Base-by-base conservation (phyloP, 2,797 vertebrate genomes). In the Myotis vivesi region DNA sequence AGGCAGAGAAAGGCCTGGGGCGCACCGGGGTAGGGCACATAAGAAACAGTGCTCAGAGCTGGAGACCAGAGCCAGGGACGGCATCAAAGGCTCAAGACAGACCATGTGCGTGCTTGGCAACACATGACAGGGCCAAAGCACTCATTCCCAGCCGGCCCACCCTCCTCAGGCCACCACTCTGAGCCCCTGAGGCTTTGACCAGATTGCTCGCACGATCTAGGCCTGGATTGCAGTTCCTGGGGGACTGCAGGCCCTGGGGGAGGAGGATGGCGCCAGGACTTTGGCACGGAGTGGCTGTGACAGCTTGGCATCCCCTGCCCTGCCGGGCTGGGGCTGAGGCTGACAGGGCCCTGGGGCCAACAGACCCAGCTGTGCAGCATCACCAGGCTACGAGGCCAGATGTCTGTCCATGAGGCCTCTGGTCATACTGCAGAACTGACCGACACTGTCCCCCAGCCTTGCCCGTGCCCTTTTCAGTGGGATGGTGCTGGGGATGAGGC, bases 91-190 rank as follows among this genome's bases (percentile, higher is more conserved):
- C 86, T 46, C 22, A 3, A 23, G 79, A 44, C 11, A 2, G 53
- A 16, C 57, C 86, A 75, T 84, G 89, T 94, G 93, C 80, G 89
- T 2, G 1, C 80, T 81, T 87, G 91, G 94, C 96, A 89, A 83
- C 38, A 0, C 44, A 86, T 69, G 87, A 90, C 79, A 93, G 92
- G n/a, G 13, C 89, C 20, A 0, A 7, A 44, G 72, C 12, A 0
- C 68, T 81, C 73, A 1, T 91, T 92, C 91, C 91, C 82, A 85
- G 95, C 68, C 79, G 55, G 64, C 79, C 80, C 55, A 46, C 28
- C 86, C 62, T 83, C 91, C 49, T 1, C 23, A 49, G 85, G 66
- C 89, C 57, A 49, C 91, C 1, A 1, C 44, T 57, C 64, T 0
- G 17, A 71, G 66, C n/a, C 82, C 85, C 66, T 1, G 1, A 80